Percentiles rank a stretch among this genome's conserved stretches.
Conservation (phyloP, 2,888 invertebrate species). For the Petrophora chlorosata region DNA sequence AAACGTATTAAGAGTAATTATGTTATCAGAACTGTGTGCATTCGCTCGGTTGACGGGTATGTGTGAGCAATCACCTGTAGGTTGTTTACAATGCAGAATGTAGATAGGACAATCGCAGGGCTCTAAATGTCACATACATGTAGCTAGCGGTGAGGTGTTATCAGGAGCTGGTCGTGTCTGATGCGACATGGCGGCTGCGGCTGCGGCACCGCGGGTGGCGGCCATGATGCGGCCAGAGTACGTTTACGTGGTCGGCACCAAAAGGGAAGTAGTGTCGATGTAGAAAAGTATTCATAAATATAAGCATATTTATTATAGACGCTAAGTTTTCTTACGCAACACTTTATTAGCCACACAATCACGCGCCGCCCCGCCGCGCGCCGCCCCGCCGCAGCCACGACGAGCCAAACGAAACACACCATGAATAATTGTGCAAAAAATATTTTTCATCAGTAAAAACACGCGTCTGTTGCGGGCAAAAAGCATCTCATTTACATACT, state of each 20-base stretch:
- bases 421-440: conserved; percentile 18
- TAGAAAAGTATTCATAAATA: neutral
- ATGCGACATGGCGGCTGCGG: neutral
- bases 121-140: too few relatives aligned
- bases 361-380: conserved; percentile 1
- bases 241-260: neutral
- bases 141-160: too few relatives aligned
- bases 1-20: too few relatives aligned
- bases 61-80: too few relatives aligned
- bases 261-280: neutral
- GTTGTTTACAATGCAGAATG: too few relatives aligned
- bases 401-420: conserved; percentile 3
- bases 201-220: too few relatives aligned
- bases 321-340: neutral
- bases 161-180: too few relatives aligned
- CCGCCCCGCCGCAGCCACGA: neutral
- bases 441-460: conserved; percentile 6
- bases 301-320: neutral
- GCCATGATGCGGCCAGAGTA: too few relatives aligned
- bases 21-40: too few relatives aligned
- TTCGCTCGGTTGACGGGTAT: too few relatives aligned
- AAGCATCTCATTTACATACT: conserved; percentile 15
- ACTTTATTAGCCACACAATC: conserved; percentile 1
- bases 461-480: conserved; percentile 5
- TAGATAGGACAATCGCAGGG: neutral